A percentile compares a stretch with the other conserved stretches of the same genome.
Evolutionary conservation across 2,888 invertebrate species (phyloP).

Genomic region (Andricus curvator): DNA sequence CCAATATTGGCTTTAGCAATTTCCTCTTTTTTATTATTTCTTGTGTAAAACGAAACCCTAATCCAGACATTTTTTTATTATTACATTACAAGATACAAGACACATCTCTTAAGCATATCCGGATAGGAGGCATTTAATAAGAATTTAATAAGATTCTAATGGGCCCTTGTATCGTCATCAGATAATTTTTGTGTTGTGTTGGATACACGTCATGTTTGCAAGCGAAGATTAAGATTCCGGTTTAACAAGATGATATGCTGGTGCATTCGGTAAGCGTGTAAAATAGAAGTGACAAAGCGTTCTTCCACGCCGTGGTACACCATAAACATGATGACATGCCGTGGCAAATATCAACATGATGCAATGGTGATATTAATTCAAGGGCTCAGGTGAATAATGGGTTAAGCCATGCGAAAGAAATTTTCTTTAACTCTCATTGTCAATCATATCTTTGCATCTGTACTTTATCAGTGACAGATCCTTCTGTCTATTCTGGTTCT

Average conservation of each 20-base stretch:
- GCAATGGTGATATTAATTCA: conserved; percentile 27
- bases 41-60: not conserved
- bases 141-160: not conserved
- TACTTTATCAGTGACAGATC: conserved; percentile 2
- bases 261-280: conserved; percentile 48
- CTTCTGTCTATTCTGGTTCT: not conserved
- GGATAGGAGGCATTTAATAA: not conserved
- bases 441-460: conserved; percentile 23
- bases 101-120: not conserved
- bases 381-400: conserved; percentile 17
- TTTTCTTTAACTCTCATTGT: conserved; percentile 12
- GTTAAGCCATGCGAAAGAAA: conserved; percentile 10
- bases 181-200: conserved; percentile 35
- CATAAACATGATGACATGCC: conserved; percentile 28
- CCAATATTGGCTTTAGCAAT: not conserved
- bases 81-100: not conserved
- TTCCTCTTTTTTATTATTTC: not conserved
- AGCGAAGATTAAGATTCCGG: conserved; percentile 40
- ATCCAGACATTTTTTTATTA: not conserved
- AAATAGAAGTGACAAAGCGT: conserved; percentile 40
- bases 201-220: conserved; percentile 25
- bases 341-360: conserved; percentile 18
- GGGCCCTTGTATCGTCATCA: not conserved
- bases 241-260: conserved; percentile 46
- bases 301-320: not conserved